phyloP scores from a whole-genome alignment of 2,797 vertebrate species.

The Myoxocephalus aenaeus region DNA sequence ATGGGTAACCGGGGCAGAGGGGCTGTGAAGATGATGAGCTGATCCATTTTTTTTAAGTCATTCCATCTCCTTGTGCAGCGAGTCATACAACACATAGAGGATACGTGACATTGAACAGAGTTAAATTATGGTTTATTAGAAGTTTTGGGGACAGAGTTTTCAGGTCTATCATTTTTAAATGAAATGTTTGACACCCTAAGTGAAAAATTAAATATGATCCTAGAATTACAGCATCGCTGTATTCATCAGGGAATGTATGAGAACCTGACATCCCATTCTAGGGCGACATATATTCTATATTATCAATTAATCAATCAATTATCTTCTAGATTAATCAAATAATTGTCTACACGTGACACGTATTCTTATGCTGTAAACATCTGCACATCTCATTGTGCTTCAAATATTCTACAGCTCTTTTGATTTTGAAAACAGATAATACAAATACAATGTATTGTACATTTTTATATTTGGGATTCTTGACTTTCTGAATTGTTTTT shows the following conservation, averaged over 20 bases:
- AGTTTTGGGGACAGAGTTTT: conserved; percentile 3
- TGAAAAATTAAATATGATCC: background rate
- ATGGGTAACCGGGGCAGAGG: conserved; percentile 60
- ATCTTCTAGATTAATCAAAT: background rate
- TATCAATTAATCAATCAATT: background rate
- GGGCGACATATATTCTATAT: background rate
- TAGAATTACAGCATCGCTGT: background rate
- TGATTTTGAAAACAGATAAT: background rate
- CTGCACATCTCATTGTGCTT: background rate
- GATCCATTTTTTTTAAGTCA: conserved; percentile 39
- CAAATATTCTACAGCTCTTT: background rate
- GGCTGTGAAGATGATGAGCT: conserved; percentile 48
- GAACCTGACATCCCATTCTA: background rate
- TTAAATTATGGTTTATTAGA: background rate
- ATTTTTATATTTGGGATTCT: background rate
- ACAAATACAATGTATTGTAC: no score
- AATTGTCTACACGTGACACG: no score
- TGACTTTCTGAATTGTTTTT: no score
- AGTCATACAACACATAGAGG: conserved; percentile 26
- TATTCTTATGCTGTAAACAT: background rate
- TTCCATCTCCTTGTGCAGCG: conserved; percentile 18
- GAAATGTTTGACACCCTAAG: background rate
- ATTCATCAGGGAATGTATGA: background rate
- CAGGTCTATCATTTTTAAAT: background rate
- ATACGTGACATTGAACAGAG: conserved; percentile 26